Percentiles rank a stretch among this genome's conserved stretches.
Evolutionary conservation across 2,888 invertebrate genomes (phyloP).

Genomic region (Cistogaster globosa): DNA sequence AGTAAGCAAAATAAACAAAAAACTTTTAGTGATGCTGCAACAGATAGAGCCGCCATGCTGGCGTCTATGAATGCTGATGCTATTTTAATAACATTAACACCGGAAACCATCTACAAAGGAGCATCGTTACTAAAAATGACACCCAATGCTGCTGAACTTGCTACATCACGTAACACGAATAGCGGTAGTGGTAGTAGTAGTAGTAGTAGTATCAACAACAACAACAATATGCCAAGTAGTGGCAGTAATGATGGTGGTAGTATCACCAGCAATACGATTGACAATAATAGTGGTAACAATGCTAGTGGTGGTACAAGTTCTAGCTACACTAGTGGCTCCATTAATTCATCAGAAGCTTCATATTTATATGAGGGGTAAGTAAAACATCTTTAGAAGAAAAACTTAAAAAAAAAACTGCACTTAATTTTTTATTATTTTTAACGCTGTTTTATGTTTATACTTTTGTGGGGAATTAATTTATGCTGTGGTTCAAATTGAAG

Average conservation of each 20-base stretch:
- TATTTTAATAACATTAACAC: conserved; percentile 83
- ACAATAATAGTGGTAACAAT: conserved; percentile 58
- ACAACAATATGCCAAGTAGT: conserved; percentile 49
- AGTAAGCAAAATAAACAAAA: conserved; percentile 46
- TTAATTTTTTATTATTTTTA: background rate
- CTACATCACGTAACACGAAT: conserved; percentile 59
- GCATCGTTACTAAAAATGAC: conserved; percentile 81
- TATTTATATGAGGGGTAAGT: conserved; percentile 81
- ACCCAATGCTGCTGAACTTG: conserved; percentile 74
- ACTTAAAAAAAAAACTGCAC: background rate
- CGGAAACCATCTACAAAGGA: conserved; percentile 83
- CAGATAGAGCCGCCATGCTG: conserved; percentile 58
- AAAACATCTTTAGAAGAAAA: conserved; percentile 1
- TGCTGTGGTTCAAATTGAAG: conserved; percentile 16
- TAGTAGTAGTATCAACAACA: conserved; percentile 42
- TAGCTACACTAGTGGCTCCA: conserved; percentile 66
- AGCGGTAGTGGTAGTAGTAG: conserved; percentile 55
- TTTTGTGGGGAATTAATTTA: conserved; percentile 37
- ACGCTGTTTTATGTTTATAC: conserved; percentile 7
- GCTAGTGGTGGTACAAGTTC: conserved; percentile 54
- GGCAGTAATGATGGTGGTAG: conserved; percentile 59
- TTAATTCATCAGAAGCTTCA: conserved; percentile 75
- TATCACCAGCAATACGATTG: conserved; percentile 59
- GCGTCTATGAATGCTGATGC: conserved; percentile 72
- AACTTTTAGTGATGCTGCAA: conserved; percentile 61